A percentile compares a stretch with the other conserved stretches of the same genome.
Conservation (phyloP, 2,888 invertebrate species). For the Callinectes sapidus region DNA sequence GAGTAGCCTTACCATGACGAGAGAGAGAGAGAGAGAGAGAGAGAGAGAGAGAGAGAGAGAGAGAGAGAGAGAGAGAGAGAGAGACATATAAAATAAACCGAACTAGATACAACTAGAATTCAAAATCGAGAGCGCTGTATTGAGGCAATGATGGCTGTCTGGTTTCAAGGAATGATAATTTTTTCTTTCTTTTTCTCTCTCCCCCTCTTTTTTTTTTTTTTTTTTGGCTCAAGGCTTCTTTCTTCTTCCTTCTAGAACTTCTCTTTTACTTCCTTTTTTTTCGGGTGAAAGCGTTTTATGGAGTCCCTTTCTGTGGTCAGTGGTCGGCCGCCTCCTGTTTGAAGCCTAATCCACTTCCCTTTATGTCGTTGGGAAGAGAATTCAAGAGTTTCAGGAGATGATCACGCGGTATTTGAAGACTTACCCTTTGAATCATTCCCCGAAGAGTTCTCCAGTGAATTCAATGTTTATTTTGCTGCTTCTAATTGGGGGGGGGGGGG, state of each 20-base stretch:
- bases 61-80: constrained; percentile 20
- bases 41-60: constrained; percentile 25
- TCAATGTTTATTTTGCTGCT: not conserved
- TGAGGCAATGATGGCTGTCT: not conserved
- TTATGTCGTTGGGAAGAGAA: too few relatives aligned
- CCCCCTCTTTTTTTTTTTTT: not conserved
- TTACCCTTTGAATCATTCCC: too few relatives aligned
- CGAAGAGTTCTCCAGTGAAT: not conserved
- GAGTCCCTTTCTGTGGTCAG: not conserved
- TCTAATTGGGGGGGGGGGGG: not conserved
- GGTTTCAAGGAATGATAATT: not conserved
- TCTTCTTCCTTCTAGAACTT: not conserved
- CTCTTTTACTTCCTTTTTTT: not conserved
- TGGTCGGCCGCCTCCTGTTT: not conserved
- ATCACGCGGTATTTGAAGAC: too few relatives aligned
- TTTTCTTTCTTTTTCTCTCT: not conserved
- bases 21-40: constrained; percentile 17
- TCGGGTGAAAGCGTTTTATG: not conserved
- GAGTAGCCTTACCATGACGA: constrained; percentile 26
- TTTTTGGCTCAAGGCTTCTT: too few relatives aligned
- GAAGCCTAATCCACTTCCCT: constrained; percentile 20
- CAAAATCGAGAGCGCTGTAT: not conserved
- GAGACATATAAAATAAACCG: not conserved
- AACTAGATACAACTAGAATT: not conserved
- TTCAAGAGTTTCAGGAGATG: too few relatives aligned